Base-by-base conservation (phyloP, 2,113 vertebrate species). In the Lagenorhynchus albirostris region DNA sequence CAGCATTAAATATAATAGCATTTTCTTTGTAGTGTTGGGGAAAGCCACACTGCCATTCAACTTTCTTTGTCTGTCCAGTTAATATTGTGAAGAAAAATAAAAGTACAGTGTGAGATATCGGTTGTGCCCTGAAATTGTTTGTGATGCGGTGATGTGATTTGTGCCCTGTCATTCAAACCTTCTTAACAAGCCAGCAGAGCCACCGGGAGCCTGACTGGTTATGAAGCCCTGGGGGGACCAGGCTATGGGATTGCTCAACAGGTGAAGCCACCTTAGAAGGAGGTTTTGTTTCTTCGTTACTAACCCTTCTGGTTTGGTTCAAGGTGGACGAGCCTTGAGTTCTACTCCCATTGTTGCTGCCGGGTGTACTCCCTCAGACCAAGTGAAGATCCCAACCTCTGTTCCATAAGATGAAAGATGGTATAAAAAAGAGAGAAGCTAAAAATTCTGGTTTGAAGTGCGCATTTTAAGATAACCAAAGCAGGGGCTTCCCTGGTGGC, bases 41-140 rank as follows among this genome's bases (percentile, higher is more conserved):
- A 92, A 94, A 91, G 96, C 98, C 96, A 98, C 96, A 95, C 97
- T 98, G 97, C 97, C 98, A 98, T 98, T 98, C 98, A 98, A 95
- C 93, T 95, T 97, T 95, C 71, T 73, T 90, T 98, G 97, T 98
- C 96, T 98, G 97, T 98, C 96, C 97, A 97, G 97, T 97, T 98
- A 97, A 97, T 98, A 98, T 98, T 98, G 97, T 98, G 97, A 97
- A 98, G 97, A 97, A 97, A 98, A 98, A 98, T 98, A 98, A 98
- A 98, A 98, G 96, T 97, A 98, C 97, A 98, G 95, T 97, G 98
- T 98, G 98, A 98, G 96, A 96, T 96, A 97, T 31, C 91, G 62
- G 89, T 25, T 97, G 97, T 97, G 76, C 86, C 96, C 94, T 98
- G 89, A 87, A 83, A 89, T 97, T 97, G 84, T 89, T 98, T 93